Base-by-base conservation (phyloP, 1,140 invertebrate species). In the Drosophila orosa region DNA sequence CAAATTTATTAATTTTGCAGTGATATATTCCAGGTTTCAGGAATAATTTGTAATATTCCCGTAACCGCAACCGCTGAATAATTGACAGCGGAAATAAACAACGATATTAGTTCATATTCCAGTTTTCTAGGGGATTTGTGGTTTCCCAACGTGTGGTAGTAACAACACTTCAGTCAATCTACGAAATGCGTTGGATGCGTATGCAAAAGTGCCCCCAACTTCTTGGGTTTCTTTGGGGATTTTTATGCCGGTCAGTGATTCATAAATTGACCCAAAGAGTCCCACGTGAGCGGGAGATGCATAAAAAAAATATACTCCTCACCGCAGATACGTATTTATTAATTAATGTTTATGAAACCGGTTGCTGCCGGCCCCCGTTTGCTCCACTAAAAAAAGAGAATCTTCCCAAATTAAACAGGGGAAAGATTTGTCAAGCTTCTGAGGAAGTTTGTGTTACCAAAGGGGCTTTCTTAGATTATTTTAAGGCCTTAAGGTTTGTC, bases 341-440 rank as follows among this genome's bases (percentile, higher is more conserved):
- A 71, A 71, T 58, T 40, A 71, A 69, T 69, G 33, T 19, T 71
- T 58, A 47, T 71, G 15, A 22, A 86, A 87, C 83, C 83, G 75
- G 82, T 86, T 27, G 29, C 48, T 12, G 15, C n/a, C 15, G 45
- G 22, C 9, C 3, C 9, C 3, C 9, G n/a, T 5, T 40, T 60
- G 29, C 29, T 58, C 22, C 58, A 33, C 60, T 66, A 65, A 65
- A 35, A 55, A 37, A n/a, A 33, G 31, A n/a, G 24, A 62, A 48
- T 15, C 29, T 52, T 33, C 29, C n/a, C 45, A 33, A 25, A 66
- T 39, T 6, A 39, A 66, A 54, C 19, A 3, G 31, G 19, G 17
- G 19, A 67, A 17, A 37, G 22, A 17, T 25, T 19, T 65, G 12
- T 12, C 13, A 22, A 66, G 17, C 22, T 33, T 33, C 25, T 40